These are phyloP conservation scores for Drosophila teissieri DNA, from an alignment of 1,140 invertebrate species.

Conservation along the genomic window DNA sequence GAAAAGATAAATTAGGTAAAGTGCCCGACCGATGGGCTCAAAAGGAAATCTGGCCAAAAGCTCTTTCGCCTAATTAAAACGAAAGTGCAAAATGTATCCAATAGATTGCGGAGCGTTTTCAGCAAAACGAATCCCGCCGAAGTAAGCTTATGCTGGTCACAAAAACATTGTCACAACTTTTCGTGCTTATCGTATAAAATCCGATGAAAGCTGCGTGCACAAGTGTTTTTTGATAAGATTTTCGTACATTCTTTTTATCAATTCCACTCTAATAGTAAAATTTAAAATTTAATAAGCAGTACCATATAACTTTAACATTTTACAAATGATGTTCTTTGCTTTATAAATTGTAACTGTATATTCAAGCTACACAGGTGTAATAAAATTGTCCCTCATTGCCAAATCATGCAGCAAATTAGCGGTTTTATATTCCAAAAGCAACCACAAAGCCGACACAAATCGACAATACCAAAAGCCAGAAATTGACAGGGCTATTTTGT, in stretches of 20 bases:
- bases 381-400: neutral
- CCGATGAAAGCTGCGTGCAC: neutral
- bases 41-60: conserved; percentile 40
- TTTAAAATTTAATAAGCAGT: no score
- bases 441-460: conserved; percentile 17
- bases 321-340: no score
- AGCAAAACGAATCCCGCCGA: conserved; percentile 1
- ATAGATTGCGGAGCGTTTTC: conserved; percentile 2
- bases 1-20: conserved; percentile 57
- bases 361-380: neutral
- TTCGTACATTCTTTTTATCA: neutral
- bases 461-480: conserved; percentile 15
- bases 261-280: no score
- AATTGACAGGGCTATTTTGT: conserved; percentile 27
- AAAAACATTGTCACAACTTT: conserved; percentile 33
- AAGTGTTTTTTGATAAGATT: conserved; percentile 3
- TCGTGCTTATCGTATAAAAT: conserved; percentile 6
- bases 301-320: no score
- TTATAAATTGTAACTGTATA: no score
- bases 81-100: conserved; percentile 18
- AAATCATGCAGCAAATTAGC: conserved; percentile 52
- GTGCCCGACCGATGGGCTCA: conserved; percentile 26
- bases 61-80: conserved; percentile 71
- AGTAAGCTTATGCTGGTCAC: conserved; percentile 1
- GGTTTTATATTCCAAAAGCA: conserved; percentile 35